phyloP scores from a whole-genome alignment of 1,140 invertebrate genomes.

The Hirudo medicinalis region DNA sequence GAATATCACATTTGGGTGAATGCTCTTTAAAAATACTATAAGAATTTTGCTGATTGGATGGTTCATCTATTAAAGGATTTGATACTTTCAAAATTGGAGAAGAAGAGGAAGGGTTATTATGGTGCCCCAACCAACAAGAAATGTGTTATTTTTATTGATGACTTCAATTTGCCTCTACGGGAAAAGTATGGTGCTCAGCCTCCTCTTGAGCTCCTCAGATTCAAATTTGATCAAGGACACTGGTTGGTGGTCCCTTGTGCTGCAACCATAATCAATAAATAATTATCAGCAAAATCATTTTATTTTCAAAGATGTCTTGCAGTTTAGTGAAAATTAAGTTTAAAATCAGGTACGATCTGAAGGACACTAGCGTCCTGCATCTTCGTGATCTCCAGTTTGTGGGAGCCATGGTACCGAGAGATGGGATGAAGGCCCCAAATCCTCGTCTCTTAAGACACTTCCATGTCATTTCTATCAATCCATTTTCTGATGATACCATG shows the following conservation, averaged over 20 bases:
- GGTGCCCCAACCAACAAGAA: constrained; percentile 40
- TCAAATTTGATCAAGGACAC: constrained; percentile 36
- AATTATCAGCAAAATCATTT: too few relatives aligned
- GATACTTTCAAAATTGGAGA: constrained; percentile 41
- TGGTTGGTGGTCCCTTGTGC: constrained; percentile 40
- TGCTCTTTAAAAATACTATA: neutral
- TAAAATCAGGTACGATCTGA: constrained; percentile 41
- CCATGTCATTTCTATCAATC: constrained; percentile 38
- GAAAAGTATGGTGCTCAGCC: constrained; percentile 42
- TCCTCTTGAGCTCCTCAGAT: constrained; percentile 39
- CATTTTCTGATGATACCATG: constrained; percentile 42
- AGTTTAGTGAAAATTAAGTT: constrained; percentile 25
- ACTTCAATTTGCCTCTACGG: constrained; percentile 41
- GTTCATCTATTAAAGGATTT: constrained; percentile 47
- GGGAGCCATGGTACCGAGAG: constrained; percentile 37
- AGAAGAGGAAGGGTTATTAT: constrained; percentile 38
- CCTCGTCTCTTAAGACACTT: constrained; percentile 39
- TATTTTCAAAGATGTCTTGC: too few relatives aligned
- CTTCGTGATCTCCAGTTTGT: constrained; percentile 40
- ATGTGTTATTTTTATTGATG: constrained; percentile 41
- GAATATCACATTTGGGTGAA: too few relatives aligned
- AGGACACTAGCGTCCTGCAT: constrained; percentile 37
- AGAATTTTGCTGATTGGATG: neutral
- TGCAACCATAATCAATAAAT: neutral
- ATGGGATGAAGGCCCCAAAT: constrained; percentile 27